Evolutionary conservation across 2,797 vertebrate genomes (phyloP).

Genomic region (Cossypha heuglini): DNA sequence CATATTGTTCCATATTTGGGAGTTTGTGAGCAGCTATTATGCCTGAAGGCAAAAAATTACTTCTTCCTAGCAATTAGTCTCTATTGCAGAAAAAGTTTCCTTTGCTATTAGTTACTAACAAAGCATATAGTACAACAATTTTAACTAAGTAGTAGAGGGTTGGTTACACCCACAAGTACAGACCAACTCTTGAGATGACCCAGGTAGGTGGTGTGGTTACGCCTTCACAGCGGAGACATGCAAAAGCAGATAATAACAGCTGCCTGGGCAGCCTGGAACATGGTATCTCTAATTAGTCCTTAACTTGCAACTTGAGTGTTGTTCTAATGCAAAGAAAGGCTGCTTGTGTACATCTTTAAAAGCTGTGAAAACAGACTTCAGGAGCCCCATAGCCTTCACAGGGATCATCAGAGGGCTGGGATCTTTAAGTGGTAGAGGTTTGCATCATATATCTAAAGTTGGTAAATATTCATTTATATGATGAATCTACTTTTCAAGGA

Average conservation of each 20-base stretch:
- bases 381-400: neutral
- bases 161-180: neutral
- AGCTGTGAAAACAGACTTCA: slow-evolving; percentile 19
- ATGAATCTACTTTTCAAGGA: neutral
- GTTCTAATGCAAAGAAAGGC: slow-evolving; percentile 18
- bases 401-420: neutral
- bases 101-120: neutral
- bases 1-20: neutral
- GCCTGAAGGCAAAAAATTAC: neutral
- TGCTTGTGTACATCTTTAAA: neutral
- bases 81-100: neutral
- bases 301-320: slow-evolving; percentile 3
- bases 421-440: neutral
- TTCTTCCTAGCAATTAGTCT: neutral
- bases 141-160: neutral
- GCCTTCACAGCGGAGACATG: neutral
- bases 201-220: neutral
- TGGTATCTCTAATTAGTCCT: slow-evolving; percentile 51
- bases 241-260: slow-evolving; percentile 42
- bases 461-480: neutral
- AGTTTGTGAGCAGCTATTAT: neutral
- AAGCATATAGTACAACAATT: neutral
- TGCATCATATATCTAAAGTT: neutral
- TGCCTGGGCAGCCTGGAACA: neutral
- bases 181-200: neutral